Evolutionary conservation across 2,888 invertebrate species (phyloP).

Genomic region (Choreutis nemorana): DNA sequence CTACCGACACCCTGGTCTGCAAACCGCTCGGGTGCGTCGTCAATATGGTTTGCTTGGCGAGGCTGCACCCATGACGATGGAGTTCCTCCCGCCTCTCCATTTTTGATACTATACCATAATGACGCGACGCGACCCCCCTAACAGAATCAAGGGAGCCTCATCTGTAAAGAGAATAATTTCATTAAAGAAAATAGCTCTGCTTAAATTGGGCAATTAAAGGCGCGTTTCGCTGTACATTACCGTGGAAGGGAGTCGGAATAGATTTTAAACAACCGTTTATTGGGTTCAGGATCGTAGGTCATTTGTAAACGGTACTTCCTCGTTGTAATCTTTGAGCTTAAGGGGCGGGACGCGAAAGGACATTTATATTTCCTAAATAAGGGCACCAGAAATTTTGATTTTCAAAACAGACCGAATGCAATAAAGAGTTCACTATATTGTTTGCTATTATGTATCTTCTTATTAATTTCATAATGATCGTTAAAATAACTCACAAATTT

Average conservation of each 20-base stretch:
- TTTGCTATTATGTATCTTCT: too few relatives aligned
- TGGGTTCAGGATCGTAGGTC: constrained; percentile 31
- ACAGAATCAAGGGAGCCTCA: constrained; percentile 10
- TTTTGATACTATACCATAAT: constrained; percentile 19
- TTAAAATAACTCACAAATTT: too few relatives aligned
- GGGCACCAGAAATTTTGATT: too few relatives aligned
- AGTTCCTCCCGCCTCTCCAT: constrained; percentile 53
- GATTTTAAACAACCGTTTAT: constrained; percentile 34
- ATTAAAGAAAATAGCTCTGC: constrained; percentile 14
- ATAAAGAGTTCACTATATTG: too few relatives aligned
- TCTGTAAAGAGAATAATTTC: constrained; percentile 17
- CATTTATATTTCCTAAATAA: too few relatives aligned
- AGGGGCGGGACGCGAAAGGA: too few relatives aligned
- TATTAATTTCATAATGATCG: too few relatives aligned
- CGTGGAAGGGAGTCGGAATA: constrained; percentile 19
- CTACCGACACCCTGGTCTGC: constrained; percentile 53
- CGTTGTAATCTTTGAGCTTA: background rate
- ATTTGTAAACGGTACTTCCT: constrained; percentile 17
- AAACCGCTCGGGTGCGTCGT: constrained; percentile 55
- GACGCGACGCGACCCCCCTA: constrained; percentile 14
- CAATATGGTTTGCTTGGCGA: constrained; percentile 55
- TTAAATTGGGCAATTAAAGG: constrained; percentile 28
- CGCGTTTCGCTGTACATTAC: constrained; percentile 24
- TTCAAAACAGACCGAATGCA: too few relatives aligned
- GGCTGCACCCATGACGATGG: constrained; percentile 53